Evolutionary conservation across 2,888 invertebrate genomes (phyloP), one percentile per base, ranked within the genome.

Genomic region (Tanypteryx hageni): DNA sequence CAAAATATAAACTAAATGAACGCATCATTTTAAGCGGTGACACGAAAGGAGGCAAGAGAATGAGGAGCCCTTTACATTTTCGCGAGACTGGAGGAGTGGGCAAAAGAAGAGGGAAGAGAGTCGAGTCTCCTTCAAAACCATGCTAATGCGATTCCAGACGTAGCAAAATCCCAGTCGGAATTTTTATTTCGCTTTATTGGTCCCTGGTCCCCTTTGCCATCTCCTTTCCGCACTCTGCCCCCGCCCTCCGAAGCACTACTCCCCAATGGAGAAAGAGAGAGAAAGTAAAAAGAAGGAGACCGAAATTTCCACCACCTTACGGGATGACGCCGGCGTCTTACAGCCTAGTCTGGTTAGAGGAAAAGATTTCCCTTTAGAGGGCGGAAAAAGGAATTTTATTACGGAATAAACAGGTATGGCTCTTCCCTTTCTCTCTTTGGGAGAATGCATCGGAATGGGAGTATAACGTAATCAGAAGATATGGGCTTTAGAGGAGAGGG

Each of bases 131-230:
- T 76, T 76, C 76, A 10, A 76, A 27, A 11, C 76, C 76, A 76
- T 10, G 76, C 76, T 76, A 76, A 76, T 76, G 76, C 76, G 76
- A 76, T 76, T 76, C 76, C 22, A 76, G 76, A 76, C 76, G 76
- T 22, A 76, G 27, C 22, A 76, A 76, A 76, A 76, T 22, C 76
- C 76, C 76, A 22, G 76, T 76, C 76, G 27, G 76, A 76, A 76
- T 76, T 76, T 76, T 76, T 27, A 76, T 27, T 10, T 27, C 76
- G n/a, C 76, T 76, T 76, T 76, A 76, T 76, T 8, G 27, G 22
- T 76, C 76, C 76, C 76, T 27, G 9, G 11, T 16, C 61, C 1
- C 61, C 61, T 16, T 18, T 13, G 2, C 7, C 61, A 44, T n/a
- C n/a, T 59, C 59, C 61, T 61, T 18, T 7, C 5, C 13, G 1